Base-by-base conservation (phyloP, 1,140 invertebrate species). In the Neodiprion fabricii region DNA sequence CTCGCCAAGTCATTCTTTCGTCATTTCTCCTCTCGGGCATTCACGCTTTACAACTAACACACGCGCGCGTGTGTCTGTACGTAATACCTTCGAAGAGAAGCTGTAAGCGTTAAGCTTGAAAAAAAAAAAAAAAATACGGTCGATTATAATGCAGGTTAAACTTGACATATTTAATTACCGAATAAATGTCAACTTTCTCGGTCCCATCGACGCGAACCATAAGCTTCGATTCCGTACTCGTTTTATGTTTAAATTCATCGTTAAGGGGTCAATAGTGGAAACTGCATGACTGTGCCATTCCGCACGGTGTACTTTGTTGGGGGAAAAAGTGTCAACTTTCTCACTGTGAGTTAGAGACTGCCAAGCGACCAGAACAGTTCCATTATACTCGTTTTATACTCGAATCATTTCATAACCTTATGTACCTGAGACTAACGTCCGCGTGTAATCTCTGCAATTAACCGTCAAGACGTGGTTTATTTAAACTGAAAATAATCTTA, bases 291-390 rank as follows among this genome's bases (percentile, higher is more conserved):
- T 17, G 53, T 61, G 5, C 5, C 11, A 61, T 14, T 61, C 11
- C 4, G 53, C 53, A 5, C 53, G n/a, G 53, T 17, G 53, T 12
- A 61, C 14, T 61, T 61, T 14, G 11, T 61, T 61, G 53, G 28
- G 28, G 28, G 11, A 61, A 61, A 61, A 61, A 61, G 53, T 61
- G 53, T 61, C 53, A 61, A 61, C 53, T 61, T 61, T 61, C 53
- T 61, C 53, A 17, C n/a, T 61, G 53, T 7, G 53, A 61, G 28
- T 40, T 40, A 40, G 28, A 40, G 28, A 40, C 28, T 40, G 28
- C 28, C 28, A 40, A 40, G 28, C 28, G 28, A 40, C 28, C 28
- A 40, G 28, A 40, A 40, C 28, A 40, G 28, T 40, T 40, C 28
- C 28, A 40, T 40, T 40, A 40, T 40, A 40, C 28, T 40, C 28